Evolutionary conservation across 1,140 invertebrate genomes (phyloP), one percentile per base, ranked within the genome.

Genomic region (Goniozus legneri): DNA sequence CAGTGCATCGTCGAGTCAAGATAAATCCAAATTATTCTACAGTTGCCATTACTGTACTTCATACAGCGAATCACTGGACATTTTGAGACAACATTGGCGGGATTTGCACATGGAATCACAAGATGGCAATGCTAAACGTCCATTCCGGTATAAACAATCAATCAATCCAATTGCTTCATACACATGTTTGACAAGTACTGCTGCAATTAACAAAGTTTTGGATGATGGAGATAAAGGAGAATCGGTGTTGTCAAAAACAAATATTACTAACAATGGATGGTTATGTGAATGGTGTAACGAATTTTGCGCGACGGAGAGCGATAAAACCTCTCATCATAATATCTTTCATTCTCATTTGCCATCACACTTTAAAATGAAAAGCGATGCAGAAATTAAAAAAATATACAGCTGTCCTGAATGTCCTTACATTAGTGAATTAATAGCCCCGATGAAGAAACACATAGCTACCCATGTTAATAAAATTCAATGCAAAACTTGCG

Each of bases 281-380:
- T 44, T 69, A 13, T 76, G 73, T 15, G 47, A 67, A 4, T 71
- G 65, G 65, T 69, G 71, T 41, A 18, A 67, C 3, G 73, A 75
- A 21, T 43, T 65, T 2, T 73, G 67, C 16, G 52, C 65, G 0
- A 60, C 56, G 3, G 58, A 65, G 1, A 43, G 36, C 0, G 64
- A 71, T 7, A 67, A 60, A 3, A 67, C 64, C 3, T 51, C 37
- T 4, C 74, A 76, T 48, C 71, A 76, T 1, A 61, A 62, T 0
- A 64, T 68, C 57, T 69, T 63, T 30, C 74, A 76, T 27, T 71
- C 73, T 1, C 68, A 75, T 20, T 31, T 73, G 3, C 52, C 53
- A 1, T 47, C 58, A 1, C 58, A 63, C 1, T 73, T 67, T 10
- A 65, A 54, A 18, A 62, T 31, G 30, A 51, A 49, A 4, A 54